A percentile compares a stretch with the other conserved stretches of the same genome.
These are phyloP conservation scores for Poeciliopsis paucimaculata DNA, from an alignment of 2,797 vertebrate species.

Conservation along the genomic window DNA sequence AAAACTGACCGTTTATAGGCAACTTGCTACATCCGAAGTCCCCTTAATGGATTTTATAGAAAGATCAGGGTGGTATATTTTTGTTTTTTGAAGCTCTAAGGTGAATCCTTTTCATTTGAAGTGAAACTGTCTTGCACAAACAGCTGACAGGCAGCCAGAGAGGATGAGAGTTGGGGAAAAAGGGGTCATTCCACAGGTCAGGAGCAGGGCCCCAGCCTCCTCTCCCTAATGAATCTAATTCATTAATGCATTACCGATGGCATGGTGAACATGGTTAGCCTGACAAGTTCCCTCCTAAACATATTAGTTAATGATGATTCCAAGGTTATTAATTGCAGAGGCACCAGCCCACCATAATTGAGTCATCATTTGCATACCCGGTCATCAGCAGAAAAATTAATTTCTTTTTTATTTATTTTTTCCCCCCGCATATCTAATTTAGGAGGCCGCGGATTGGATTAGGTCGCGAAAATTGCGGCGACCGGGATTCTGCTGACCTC, in stretches of 20 bases:
- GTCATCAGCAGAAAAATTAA: constrained; percentile 83
- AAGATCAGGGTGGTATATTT: background rate
- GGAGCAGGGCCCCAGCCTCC: constrained; percentile 52
- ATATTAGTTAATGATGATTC: constrained; percentile 83
- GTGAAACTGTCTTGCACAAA: constrained; percentile 25
- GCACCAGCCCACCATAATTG: constrained; percentile 80
- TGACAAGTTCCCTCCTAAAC: constrained; percentile 83
- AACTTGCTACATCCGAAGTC: background rate
- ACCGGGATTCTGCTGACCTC: constrained; percentile 79
- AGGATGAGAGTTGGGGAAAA: constrained; percentile 28
- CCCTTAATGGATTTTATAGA: background rate
- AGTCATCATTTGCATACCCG: constrained; percentile 84
- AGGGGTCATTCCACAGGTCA: constrained; percentile 67
- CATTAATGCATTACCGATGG: constrained; percentile 79
- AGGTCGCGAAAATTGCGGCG: constrained; percentile 76
- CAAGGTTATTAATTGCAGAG: constrained; percentile 82
- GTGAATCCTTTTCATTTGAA: background rate
- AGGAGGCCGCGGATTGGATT: constrained; percentile 77
- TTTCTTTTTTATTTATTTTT: constrained; percentile 76
- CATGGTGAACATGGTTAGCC: constrained; percentile 80
- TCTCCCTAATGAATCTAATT: constrained; percentile 77
- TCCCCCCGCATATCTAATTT: constrained; percentile 78
- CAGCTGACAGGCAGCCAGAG: constrained; percentile 33
- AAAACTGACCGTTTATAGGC: background rate
- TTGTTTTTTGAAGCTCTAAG: background rate